These are phyloP conservation scores for Ictalurus punctatus DNA, from an alignment of 2,113 vertebrate species.

Conservation along the genomic window DNA sequence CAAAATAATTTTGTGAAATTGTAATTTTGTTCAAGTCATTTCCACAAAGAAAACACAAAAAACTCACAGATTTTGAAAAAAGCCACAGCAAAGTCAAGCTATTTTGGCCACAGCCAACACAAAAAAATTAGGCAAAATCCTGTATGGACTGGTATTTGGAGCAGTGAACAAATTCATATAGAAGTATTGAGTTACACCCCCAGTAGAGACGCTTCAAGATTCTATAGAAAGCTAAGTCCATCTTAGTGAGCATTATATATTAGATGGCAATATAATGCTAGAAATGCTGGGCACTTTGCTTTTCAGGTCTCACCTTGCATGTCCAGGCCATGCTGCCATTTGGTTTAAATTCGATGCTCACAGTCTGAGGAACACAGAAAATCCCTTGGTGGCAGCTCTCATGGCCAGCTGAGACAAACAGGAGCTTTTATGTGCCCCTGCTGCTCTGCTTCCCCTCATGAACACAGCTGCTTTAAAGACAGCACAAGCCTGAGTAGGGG, in stretches of 20 bases:
- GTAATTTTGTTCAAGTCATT: no score
- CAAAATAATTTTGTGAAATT: no score
- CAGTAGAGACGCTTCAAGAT: not conserved
- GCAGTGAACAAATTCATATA: not conserved
- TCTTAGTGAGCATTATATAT: conserved; percentile 5
- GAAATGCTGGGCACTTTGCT: conserved; percentile 29
- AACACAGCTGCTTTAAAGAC: conserved; percentile 49
- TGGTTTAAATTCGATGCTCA: conserved; percentile 42
- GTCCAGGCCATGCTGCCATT: conserved; percentile 23
- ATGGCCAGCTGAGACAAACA: conserved; percentile 33
- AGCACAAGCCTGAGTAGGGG: conserved; percentile 34
- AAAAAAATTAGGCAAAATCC: no score
- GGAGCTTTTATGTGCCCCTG: conserved; percentile 50
- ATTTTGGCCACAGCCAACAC: no score
- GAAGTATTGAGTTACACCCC: not conserved
- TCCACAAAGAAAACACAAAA: not conserved
- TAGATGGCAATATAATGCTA: not conserved
- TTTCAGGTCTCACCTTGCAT: conserved; percentile 36
- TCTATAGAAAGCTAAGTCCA: not conserved
- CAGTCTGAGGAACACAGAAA: conserved; percentile 44
- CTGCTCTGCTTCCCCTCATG: conserved; percentile 24
- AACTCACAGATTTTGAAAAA: no score
- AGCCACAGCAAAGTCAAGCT: no score
- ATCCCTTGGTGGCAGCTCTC: conserved; percentile 30
- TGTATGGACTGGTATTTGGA: not conserved